phyloP scores from a whole-genome alignment of 2,888 invertebrate species.

The Miltochrista miniata region DNA sequence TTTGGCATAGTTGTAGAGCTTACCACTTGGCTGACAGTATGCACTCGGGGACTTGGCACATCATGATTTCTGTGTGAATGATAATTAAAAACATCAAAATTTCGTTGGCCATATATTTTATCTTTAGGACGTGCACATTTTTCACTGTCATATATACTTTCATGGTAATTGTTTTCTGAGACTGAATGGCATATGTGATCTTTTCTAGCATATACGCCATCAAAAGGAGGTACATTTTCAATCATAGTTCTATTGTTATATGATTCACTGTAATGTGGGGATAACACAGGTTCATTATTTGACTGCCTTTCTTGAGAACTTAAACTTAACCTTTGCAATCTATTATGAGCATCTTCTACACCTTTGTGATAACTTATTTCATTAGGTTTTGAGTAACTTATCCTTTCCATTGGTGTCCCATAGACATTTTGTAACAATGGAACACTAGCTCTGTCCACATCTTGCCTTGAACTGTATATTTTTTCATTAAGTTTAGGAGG shows the following conservation, averaged over 20 bases:
- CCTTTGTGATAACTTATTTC: constrained; percentile 63
- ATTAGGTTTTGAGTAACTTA: constrained; percentile 56
- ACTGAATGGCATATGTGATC: constrained; percentile 63
- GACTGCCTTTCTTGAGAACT: constrained; percentile 69
- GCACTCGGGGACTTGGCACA: constrained; percentile 65
- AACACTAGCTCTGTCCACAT: constrained; percentile 56
- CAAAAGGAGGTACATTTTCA: constrained; percentile 63
- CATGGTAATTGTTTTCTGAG: constrained; percentile 68
- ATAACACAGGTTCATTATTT: constrained; percentile 61
- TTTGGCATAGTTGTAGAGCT: constrained; percentile 80
- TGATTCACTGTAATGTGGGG: constrained; percentile 65
- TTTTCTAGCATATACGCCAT: constrained; percentile 63
- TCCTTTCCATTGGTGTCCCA: constrained; percentile 57
- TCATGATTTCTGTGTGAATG: constrained; percentile 68
- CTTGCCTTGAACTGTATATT: constrained; percentile 63
- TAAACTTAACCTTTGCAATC: constrained; percentile 70
- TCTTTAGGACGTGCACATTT: constrained; percentile 70
- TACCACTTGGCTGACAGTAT: constrained; percentile 76
- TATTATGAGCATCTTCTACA: constrained; percentile 61
- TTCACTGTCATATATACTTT: constrained; percentile 67
- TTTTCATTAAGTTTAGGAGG: constrained; percentile 63
- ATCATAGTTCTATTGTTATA: constrained; percentile 58
- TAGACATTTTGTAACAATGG: constrained; percentile 57
- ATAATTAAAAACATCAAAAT: constrained; percentile 72
- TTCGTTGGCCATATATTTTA: constrained; percentile 69